Evolutionary conservation across 2,113 vertebrate genomes (phyloP).

Genomic region (Nasalis larvatus): DNA sequence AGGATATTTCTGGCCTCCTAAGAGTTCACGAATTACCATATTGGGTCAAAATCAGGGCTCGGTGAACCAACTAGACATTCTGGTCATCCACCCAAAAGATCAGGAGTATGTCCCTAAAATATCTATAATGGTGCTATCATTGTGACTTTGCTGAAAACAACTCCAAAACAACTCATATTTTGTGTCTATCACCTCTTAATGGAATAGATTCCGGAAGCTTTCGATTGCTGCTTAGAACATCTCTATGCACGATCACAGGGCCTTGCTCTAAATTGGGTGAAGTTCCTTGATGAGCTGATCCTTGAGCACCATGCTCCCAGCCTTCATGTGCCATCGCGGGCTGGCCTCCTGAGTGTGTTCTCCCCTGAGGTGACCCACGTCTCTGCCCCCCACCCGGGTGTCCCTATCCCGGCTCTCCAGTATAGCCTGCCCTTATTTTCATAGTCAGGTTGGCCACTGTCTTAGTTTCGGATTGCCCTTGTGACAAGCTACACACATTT

Average conservation of each 20-base stretch:
- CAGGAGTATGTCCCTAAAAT: not conserved
- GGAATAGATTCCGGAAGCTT: not conserved
- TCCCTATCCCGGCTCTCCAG: not conserved
- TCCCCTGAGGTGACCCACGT: not conserved
- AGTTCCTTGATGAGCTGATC: not conserved
- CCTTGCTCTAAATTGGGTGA: not conserved
- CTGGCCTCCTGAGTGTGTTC: not conserved
- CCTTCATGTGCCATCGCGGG: not conserved
- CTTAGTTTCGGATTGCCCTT: not conserved
- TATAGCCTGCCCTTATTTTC: not conserved
- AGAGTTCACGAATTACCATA: constrained; percentile 37
- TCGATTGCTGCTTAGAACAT: not conserved
- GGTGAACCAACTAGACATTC: not conserved
- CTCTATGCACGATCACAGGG: not conserved
- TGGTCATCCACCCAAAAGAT: constrained; percentile 1
- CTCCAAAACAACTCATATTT: not conserved
- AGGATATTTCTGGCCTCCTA: not conserved
- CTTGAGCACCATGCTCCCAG: not conserved
- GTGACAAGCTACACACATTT: not conserved
- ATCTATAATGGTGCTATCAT: not conserved
- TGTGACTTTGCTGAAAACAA: not conserved
- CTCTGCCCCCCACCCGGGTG: fast-evolving
- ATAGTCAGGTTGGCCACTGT: not conserved
- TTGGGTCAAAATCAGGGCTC: constrained; percentile 59
- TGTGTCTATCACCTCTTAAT: not conserved